Evolutionary conservation across 2,797 vertebrate species (phyloP).

Genomic region (Helarctos malayanus): DNA sequence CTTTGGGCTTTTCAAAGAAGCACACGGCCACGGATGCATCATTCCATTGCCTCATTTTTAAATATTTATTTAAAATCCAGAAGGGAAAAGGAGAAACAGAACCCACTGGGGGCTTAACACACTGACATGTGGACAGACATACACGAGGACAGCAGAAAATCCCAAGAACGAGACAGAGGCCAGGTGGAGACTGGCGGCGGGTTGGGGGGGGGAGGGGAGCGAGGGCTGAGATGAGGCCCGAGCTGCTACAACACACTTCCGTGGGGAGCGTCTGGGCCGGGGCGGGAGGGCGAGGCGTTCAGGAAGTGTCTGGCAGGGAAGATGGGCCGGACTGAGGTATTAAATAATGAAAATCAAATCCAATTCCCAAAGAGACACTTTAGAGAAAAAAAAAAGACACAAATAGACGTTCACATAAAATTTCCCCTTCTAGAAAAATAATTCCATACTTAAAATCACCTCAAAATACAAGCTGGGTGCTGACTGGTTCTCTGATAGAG

Average conservation of each 20-base stretch:
- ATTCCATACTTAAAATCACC: slow-evolving; percentile 85
- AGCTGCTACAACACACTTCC: neutral
- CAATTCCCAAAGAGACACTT: slow-evolving; percentile 81
- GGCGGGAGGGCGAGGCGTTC: neutral
- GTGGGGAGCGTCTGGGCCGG: neutral
- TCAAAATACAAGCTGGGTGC: slow-evolving; percentile 78
- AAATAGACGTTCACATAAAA: slow-evolving; percentile 84
- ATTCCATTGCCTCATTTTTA: slow-evolving; percentile 92
- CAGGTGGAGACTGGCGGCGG: neutral
- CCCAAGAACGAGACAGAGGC: neutral
- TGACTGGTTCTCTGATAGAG: slow-evolving; percentile 90
- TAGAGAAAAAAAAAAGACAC: slow-evolving; percentile 64
- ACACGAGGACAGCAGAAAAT: slow-evolving; percentile 88
- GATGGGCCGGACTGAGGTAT: slow-evolving; percentile 82
- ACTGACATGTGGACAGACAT: slow-evolving; percentile 75
- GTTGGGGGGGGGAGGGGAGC: neutral
- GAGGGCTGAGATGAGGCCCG: neutral
- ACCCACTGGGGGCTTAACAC: slow-evolving; percentile 69
- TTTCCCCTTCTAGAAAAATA: slow-evolving; percentile 87
- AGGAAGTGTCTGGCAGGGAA: neutral
- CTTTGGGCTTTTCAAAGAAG: slow-evolving; percentile 6
- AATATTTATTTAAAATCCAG: slow-evolving; percentile 95
- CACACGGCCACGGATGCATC: slow-evolving; percentile 47
- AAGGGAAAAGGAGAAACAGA: slow-evolving; percentile 82
- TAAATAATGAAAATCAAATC: slow-evolving; percentile 82